These are phyloP conservation scores for Fistularia commersonii DNA, from an alignment of 2,797 vertebrate genomes.

Conservation along the genomic window DNA sequence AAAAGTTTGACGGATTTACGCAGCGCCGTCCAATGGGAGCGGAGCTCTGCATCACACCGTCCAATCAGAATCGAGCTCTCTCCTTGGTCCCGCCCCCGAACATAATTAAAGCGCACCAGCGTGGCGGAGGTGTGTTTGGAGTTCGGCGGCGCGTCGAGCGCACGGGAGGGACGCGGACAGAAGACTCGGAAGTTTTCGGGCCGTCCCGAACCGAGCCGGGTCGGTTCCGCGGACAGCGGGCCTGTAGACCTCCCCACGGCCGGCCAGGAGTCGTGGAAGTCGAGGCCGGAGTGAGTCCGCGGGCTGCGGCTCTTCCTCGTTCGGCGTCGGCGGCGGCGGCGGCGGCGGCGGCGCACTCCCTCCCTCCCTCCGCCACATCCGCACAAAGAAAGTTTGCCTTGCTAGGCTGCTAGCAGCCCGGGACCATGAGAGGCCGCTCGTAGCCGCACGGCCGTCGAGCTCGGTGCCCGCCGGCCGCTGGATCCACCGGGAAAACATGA, in stretches of 20 bases:
- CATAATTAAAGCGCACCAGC: slow-evolving; percentile 69
- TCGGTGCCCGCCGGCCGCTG: neutral
- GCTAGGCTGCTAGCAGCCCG: slow-evolving; percentile 68
- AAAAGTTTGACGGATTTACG: slow-evolving; percentile 52
- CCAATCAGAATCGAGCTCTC: slow-evolving; percentile 57
- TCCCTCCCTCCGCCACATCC: slow-evolving; percentile 65
- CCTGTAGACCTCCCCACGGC: slow-evolving; percentile 14
- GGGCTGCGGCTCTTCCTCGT: slow-evolving; percentile 57
- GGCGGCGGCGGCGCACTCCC: slow-evolving; percentile 40
- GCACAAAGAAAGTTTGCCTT: slow-evolving; percentile 76
- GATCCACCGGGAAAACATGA: slow-evolving; percentile 7
- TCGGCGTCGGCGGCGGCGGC: slow-evolving; percentile 25
- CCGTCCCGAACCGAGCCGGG: too few species aligned
- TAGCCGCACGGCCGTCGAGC: slow-evolving; percentile 13
- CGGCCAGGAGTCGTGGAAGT: slow-evolving; percentile 31
- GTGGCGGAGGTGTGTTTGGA: slow-evolving; percentile 60
- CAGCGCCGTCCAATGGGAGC: slow-evolving; percentile 46
- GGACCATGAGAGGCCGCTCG: slow-evolving; percentile 24
- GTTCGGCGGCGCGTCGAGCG: slow-evolving; percentile 12
- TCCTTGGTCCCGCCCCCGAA: slow-evolving; percentile 17
- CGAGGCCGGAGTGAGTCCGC: slow-evolving; percentile 41
- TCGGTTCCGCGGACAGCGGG: too few species aligned
- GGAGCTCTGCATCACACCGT: accelerated
- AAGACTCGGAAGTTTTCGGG: slow-evolving; percentile 26
- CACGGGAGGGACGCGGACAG: neutral